phyloP scores from a whole-genome alignment of 2,797 vertebrate genomes.

The Lagorchestes hirsutus region DNA sequence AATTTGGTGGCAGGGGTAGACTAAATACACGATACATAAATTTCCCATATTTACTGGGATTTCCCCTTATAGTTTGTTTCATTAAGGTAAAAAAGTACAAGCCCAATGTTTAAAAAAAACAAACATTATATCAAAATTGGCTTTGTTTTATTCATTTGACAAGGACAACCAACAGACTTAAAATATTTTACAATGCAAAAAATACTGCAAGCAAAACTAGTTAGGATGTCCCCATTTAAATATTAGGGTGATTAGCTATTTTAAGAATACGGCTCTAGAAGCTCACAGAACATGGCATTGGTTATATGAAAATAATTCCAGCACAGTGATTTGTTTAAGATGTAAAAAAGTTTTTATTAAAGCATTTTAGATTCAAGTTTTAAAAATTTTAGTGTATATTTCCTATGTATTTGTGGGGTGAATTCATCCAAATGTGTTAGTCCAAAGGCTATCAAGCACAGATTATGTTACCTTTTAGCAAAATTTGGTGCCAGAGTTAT shows the following conservation, averaged over 20 bases:
- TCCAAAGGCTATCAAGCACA: constrained; percentile 50
- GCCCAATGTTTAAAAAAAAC: constrained; percentile 26
- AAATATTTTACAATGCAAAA: constrained; percentile 13
- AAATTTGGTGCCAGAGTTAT: constrained; percentile 66
- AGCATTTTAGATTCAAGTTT: constrained; percentile 59
- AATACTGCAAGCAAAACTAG: constrained; percentile 47
- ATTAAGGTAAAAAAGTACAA: constrained; percentile 32
- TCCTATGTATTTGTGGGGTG: constrained; percentile 40
- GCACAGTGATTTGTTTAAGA: constrained; percentile 44
- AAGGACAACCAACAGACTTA: constrained; percentile 46
- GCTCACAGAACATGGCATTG: constrained; percentile 10
- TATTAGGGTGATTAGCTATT: constrained; percentile 36
- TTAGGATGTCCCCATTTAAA: constrained; percentile 19
- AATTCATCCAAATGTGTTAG: constrained; percentile 42
- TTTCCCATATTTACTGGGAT: constrained; percentile 49
- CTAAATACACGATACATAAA: constrained; percentile 38
- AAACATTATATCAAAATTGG: constrained; percentile 35
- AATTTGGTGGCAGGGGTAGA: constrained; percentile 40
- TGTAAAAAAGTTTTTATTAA: constrained; percentile 48
- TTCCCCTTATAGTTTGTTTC: constrained; percentile 51
- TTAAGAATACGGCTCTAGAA: constrained; percentile 52
- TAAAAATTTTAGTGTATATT: constrained; percentile 47
- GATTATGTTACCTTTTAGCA: constrained; percentile 63
- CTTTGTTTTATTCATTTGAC: constrained; percentile 42
- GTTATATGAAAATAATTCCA: constrained; percentile 55